A percentile compares a stretch with the other conserved stretches of the same genome.
phyloP scores from a whole-genome alignment of 2,888 invertebrate genomes.

The Archaeoteleia sp. region DNA sequence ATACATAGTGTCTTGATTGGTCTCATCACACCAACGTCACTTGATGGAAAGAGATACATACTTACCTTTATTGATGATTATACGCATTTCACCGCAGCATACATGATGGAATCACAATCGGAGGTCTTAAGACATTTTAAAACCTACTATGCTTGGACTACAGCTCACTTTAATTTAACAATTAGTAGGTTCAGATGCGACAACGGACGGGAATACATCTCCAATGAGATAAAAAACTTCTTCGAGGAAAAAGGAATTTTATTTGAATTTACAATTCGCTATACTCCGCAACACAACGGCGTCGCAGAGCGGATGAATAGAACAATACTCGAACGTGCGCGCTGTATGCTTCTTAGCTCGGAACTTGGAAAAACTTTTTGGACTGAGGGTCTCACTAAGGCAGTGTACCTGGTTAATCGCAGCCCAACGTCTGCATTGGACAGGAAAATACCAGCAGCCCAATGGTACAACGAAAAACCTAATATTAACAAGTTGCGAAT shows the following conservation, averaged over 20 bases:
- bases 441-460: constrained; percentile 52
- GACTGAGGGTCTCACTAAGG: too few species aligned
- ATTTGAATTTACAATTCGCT: constrained; percentile 56
- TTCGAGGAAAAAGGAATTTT: constrained; percentile 56
- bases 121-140: constrained; percentile 59
- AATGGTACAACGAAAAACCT: constrained; percentile 60
- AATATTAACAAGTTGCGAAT: constrained; percentile 48
- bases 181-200: constrained; percentile 56
- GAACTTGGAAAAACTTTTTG: too few species aligned
- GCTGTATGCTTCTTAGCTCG: too few species aligned
- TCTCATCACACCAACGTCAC: constrained; percentile 54
- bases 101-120: constrained; percentile 41
- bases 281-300: constrained; percentile 36
- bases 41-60: constrained; percentile 46
- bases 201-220: constrained; percentile 58
- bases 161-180: constrained; percentile 56
- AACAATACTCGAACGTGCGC: too few species aligned
- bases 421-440: constrained; percentile 18
- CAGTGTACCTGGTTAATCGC: too few species aligned
- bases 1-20: constrained; percentile 60
- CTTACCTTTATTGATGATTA: constrained; percentile 60
- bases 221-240: constrained; percentile 50
- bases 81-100: constrained; percentile 53
- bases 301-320: too few species aligned
- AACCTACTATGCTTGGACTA: constrained; percentile 54